phyloP scores from a whole-genome alignment of 1,140 invertebrate species.

The Pogonomyrmex californicus region DNA sequence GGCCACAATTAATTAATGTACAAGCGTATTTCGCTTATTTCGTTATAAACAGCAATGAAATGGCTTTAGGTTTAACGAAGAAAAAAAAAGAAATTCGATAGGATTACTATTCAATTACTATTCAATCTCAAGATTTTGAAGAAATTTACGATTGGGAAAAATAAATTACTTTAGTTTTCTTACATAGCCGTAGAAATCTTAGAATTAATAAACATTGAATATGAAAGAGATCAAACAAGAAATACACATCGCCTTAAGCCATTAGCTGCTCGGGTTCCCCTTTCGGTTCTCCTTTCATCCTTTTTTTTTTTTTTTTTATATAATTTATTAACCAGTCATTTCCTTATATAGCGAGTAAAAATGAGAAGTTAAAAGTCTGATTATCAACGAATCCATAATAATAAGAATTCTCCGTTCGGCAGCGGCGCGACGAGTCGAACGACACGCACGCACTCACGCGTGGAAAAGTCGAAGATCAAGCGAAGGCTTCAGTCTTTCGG shows the following conservation, averaged over 20 bases:
- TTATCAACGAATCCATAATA: not conserved
- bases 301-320: not conserved
- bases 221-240: not conserved
- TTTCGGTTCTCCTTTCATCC: too few relatives aligned
- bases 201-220: not conserved
- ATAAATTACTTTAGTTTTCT: slow-evolving; percentile 16
- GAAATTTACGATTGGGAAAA: not conserved
- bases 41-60: not conserved
- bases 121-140: not conserved
- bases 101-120: not conserved
- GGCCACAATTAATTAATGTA: slow-evolving; percentile 27
- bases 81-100: not conserved
- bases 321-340: not conserved
- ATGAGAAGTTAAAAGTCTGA: not conserved
- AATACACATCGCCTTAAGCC: slow-evolving; percentile 24
- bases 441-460: slow-evolving; percentile 39
- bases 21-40: slow-evolving; percentile 29
- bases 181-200: not conserved
- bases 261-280: not conserved
- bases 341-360: not conserved
- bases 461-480: slow-evolving; percentile 70
- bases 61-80: not conserved
- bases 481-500: slow-evolving; percentile 76
- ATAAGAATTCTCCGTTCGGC: slow-evolving; percentile 50
- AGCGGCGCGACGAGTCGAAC: slow-evolving; percentile 15